A percentile compares a stretch with the other conserved stretches of the same genome.
These are phyloP conservation scores for Apogon hyalosoma DNA, from an alignment of 2,797 vertebrate species.

Conservation along the genomic window DNA sequence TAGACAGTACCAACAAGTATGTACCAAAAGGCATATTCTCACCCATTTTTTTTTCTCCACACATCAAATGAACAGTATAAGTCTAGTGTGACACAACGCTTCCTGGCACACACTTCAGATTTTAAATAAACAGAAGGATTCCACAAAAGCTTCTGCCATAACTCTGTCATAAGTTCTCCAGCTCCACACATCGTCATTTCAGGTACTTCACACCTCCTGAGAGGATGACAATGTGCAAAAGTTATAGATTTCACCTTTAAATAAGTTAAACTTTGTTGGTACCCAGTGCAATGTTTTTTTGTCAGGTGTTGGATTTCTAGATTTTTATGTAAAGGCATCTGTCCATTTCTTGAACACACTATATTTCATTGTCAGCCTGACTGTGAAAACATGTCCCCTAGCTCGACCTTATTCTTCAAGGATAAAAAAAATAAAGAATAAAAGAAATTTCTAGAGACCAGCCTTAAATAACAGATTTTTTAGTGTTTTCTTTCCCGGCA, in stretches of 20 bases:
- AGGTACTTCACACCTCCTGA: slow-evolving; percentile 24
- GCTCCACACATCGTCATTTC: slow-evolving; percentile 21
- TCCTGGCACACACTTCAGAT: slow-evolving; percentile 17
- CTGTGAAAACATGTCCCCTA: slow-evolving; percentile 9
- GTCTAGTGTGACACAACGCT: slow-evolving; percentile 9
- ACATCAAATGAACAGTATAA: slow-evolving; percentile 9
- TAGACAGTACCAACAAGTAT: slow-evolving; percentile 7
- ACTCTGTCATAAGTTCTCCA: slow-evolving; percentile 13
- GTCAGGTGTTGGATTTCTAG: slow-evolving; percentile 14
- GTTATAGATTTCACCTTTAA: slow-evolving; percentile 30
- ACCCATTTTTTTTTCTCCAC: slow-evolving; percentile 13
- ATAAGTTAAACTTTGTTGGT: slow-evolving; percentile 19
- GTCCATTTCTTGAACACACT: slow-evolving; percentile 3
- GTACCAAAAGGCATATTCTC: slow-evolving; percentile 2
- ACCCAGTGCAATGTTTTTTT: slow-evolving; percentile 2
- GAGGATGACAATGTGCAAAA: slow-evolving; percentile 37
- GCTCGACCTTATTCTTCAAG: slow-evolving; percentile 7
- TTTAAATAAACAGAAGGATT: slow-evolving; percentile 24
- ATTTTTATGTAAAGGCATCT: slow-evolving; percentile 8
- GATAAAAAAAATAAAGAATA: slow-evolving; percentile 5
- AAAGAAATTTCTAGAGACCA: slow-evolving; percentile 19
- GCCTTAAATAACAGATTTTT: slow-evolving; percentile 37
- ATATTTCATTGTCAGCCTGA: slow-evolving; percentile 24
- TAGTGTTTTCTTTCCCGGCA: slow-evolving; percentile 47
- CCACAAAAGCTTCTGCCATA: slow-evolving; percentile 9